Conservation (phyloP, 2,113 vertebrate genomes). For the Syngnathus typhle region DNA sequence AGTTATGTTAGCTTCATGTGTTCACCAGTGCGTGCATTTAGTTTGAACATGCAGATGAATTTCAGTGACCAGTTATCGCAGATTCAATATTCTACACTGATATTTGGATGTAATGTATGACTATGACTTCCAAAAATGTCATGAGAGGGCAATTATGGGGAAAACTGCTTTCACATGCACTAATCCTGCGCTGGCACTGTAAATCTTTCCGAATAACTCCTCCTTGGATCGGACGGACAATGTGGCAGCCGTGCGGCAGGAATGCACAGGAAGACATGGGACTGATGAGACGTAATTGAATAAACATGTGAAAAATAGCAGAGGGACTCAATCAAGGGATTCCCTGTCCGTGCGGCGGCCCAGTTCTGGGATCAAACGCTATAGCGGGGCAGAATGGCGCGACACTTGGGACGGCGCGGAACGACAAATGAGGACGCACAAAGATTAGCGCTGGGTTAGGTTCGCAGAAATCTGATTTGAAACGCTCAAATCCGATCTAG, state of each 20-base stretch:
- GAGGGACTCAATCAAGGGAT: conserved; percentile 61
- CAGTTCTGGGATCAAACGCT: conserved; percentile 32
- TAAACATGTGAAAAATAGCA: conserved; percentile 56
- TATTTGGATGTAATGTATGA: background rate
- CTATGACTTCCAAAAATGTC: conserved; percentile 6
- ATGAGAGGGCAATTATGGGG: conserved; percentile 14
- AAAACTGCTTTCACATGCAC: conserved; percentile 25
- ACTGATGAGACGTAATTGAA: conserved; percentile 49
- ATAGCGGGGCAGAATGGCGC: conserved; percentile 29
- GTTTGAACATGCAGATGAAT: background rate
- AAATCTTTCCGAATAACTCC: conserved; percentile 48
- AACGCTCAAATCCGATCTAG: background rate
- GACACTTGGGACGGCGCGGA: conserved; percentile 32
- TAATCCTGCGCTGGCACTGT: conserved; percentile 30
- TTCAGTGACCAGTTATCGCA: background rate
- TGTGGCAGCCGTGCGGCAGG: conserved; percentile 29
- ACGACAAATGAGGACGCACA: conserved; percentile 45
- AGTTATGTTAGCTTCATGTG: background rate
- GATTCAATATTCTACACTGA: conserved; percentile 2
- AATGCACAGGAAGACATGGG: conserved; percentile 37
- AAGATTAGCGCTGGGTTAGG: conserved; percentile 28
- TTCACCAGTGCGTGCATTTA: conserved; percentile 5
- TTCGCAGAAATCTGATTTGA: background rate
- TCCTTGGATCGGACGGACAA: conserved; percentile 24
- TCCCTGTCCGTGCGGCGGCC: conserved; percentile 41